Percentiles rank a stretch among this genome's conserved stretches.
Conservation (phyloP, 2,797 vertebrate genomes). For the Ctenopoma kingsleyae region DNA sequence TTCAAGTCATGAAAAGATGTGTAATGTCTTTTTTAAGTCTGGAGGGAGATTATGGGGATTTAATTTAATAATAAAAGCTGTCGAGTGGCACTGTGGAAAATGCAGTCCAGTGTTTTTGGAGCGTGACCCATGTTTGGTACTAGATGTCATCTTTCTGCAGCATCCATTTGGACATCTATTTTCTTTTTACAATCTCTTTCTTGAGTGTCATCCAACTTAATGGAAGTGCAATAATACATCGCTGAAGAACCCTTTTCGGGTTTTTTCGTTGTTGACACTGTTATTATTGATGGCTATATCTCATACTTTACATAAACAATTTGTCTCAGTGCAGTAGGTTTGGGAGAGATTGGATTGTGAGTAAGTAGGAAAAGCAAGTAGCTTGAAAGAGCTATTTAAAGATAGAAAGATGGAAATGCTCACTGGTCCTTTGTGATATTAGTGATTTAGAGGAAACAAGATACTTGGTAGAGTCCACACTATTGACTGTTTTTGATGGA, state of each 20-base stretch:
- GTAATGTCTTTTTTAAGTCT: no score
- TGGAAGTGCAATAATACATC: not conserved
- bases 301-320: conserved; percentile 1
- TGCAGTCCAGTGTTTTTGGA: not conserved
- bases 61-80: not conserved
- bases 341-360: not conserved
- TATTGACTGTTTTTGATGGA: conserved; percentile 21
- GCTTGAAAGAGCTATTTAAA: conserved; percentile 15
- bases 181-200: not conserved
- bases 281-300: not conserved
- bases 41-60: not conserved
- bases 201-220: not conserved
- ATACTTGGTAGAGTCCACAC: conserved; percentile 6
- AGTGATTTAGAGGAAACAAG: conserved; percentile 1
- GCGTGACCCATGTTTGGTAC: not conserved
- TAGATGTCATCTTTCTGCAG: not conserved
- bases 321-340: conserved; percentile 13
- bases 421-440: not conserved
- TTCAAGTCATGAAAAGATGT: no score
- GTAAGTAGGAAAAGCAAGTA: not conserved
- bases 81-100: not conserved
- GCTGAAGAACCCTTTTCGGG: not conserved
- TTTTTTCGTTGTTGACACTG: not conserved
- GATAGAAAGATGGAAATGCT: conserved; percentile 3
- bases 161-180: not conserved